A percentile compares a stretch with the other conserved stretches of the same genome.
These are phyloP conservation scores for Grus americana DNA, from an alignment of 2,113 vertebrate genomes.

Conservation along the genomic window DNA sequence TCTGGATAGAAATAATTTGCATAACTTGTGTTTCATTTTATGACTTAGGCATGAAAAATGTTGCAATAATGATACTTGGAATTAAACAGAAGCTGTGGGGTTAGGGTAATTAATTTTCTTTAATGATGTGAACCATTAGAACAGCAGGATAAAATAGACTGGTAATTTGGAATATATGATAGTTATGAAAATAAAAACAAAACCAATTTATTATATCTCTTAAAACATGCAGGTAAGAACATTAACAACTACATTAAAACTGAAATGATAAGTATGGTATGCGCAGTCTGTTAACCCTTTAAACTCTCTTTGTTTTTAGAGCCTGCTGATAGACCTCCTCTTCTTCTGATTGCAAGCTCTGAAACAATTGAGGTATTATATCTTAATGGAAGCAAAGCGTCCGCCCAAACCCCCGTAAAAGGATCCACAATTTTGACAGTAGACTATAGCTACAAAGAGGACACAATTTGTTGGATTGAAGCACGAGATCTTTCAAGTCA, in stretches of 20 bases:
- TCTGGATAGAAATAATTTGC: neutral
- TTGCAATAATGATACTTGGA: slow-evolving; percentile 36
- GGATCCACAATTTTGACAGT: slow-evolving; percentile 82
- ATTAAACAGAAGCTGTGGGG: slow-evolving; percentile 13
- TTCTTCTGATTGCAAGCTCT: slow-evolving; percentile 83
- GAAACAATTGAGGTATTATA: slow-evolving; percentile 83
- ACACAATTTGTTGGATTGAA: slow-evolving; percentile 89
- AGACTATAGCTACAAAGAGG: slow-evolving; percentile 86
- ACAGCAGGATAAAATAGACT: neutral
- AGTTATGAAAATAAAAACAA: slow-evolving; percentile 19
- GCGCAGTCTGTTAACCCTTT: neutral
- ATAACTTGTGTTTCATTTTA: slow-evolving; percentile 18
- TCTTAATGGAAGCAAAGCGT: slow-evolving; percentile 86
- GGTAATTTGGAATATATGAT: slow-evolving; percentile 7
- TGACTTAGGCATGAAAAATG: slow-evolving; percentile 38
- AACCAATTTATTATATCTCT: neutral
- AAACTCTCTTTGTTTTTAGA: slow-evolving; percentile 74
- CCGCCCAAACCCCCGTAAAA: slow-evolving; percentile 73
- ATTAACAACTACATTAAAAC: neutral
- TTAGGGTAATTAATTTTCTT: slow-evolving; percentile 37
- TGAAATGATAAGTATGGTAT: neutral
- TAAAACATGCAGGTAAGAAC: neutral
- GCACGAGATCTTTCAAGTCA: slow-evolving; percentile 82
- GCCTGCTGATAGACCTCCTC: slow-evolving; percentile 83
- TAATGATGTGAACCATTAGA: slow-evolving; percentile 31